Conservation (phyloP, 2,797 vertebrate genomes). For the Artibeus lituratus region DNA sequence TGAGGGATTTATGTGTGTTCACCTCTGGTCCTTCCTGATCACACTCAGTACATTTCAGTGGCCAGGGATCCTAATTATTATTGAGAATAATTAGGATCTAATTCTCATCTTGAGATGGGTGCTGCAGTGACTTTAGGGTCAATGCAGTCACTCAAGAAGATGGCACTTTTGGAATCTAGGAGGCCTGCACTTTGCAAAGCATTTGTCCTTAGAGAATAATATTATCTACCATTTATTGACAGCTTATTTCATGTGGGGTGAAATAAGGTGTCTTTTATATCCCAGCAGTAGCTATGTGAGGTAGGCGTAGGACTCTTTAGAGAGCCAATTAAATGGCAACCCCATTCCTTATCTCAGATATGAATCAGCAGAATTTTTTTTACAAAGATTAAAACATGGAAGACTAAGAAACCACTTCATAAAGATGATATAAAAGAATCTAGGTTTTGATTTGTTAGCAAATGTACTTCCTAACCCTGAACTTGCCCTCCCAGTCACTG, state of each 20-base stretch:
- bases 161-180: neutral
- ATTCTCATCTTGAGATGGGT: neutral
- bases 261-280: neutral
- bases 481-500: neutral
- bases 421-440: neutral
- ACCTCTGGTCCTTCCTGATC: neutral
- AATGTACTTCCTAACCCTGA: neutral
- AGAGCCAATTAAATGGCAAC: neutral
- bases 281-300: neutral
- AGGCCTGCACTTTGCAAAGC: neutral
- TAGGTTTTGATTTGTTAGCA: neutral
- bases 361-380: neutral
- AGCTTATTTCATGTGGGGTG: neutral
- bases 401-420: neutral
- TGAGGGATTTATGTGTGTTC: neutral
- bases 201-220: neutral
- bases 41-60: neutral
- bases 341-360: neutral
- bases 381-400: neutral
- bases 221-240: neutral
- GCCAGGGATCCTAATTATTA: no score
- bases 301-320: neutral
- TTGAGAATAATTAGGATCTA: neutral
- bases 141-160: neutral
- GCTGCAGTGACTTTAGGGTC: neutral